These are phyloP conservation scores for Nibea coibor DNA, from an alignment of 2,113 vertebrate species.

Conservation along the genomic window DNA sequence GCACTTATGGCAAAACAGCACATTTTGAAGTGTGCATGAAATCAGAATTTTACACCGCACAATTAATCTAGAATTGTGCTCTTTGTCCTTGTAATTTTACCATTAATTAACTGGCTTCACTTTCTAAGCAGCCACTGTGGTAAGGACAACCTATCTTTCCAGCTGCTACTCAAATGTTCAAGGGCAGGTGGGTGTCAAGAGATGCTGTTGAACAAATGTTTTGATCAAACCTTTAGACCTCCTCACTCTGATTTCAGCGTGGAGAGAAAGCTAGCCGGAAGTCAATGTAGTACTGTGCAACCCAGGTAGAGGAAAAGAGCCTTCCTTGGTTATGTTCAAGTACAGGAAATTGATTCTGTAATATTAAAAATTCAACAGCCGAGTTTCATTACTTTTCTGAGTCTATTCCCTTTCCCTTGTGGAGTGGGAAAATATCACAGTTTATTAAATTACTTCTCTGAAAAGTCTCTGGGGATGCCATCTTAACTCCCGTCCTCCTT, in stretches of 20 bases:
- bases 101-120: conserved; percentile 27
- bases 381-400: conserved; percentile 81
- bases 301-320: conserved; percentile 53
- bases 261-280: conserved; percentile 23
- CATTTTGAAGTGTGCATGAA: background rate
- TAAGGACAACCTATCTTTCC: conserved; percentile 28
- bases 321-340: conserved; percentile 71
- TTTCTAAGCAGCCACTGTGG: background rate
- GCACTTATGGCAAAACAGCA: background rate
- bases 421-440: conserved; percentile 78
- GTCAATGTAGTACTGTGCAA: conserved; percentile 46
- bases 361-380: conserved; percentile 82
- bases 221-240: conserved; percentile 50
- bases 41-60: background rate
- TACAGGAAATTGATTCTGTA: conserved; percentile 80
- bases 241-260: conserved; percentile 27
- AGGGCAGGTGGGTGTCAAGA: conserved; percentile 16
- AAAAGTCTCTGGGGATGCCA: conserved; percentile 80
- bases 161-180: conserved; percentile 32
- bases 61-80: background rate
- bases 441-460: conserved; percentile 84
- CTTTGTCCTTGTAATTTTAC: conserved; percentile 6
- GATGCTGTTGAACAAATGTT: conserved; percentile 53
- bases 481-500: conserved; percentile 77
- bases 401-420: conserved; percentile 72